phyloP scores from a whole-genome alignment of 2,888 invertebrate genomes.

The Eugnorisma glareosa region DNA sequence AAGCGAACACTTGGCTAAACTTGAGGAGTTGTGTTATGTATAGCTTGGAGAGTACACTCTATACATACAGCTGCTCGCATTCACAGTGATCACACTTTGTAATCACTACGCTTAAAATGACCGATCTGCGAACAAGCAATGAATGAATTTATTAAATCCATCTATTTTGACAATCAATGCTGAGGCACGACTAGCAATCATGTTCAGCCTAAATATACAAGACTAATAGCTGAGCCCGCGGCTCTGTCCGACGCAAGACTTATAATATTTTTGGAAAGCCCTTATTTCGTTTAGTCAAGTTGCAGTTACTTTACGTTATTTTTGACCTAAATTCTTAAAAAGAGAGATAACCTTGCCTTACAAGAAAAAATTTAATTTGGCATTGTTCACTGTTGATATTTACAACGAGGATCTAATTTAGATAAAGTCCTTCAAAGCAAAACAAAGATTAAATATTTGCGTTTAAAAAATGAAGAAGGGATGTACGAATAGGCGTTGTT shows the following conservation, averaged over 20 bases:
- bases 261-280: no score
- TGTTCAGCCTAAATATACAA: slow-evolving; percentile 36
- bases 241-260: not conserved
- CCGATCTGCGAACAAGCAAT: slow-evolving; percentile 23
- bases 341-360: not conserved
- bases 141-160: slow-evolving; percentile 32
- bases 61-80: slow-evolving; percentile 1
- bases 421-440: slow-evolving; percentile 31
- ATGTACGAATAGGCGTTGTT: not conserved
- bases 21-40: not conserved
- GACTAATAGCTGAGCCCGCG: slow-evolving; percentile 17
- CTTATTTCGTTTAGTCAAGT: not conserved
- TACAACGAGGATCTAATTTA: slow-evolving; percentile 25
- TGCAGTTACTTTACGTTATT: not conserved
- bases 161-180: slow-evolving; percentile 39
- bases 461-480: not conserved
- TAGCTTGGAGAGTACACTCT: not conserved
- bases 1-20: not conserved
- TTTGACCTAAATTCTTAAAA: not conserved
- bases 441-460: slow-evolving; percentile 4
- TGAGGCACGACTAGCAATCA: slow-evolving; percentile 12
- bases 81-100: slow-evolving; percentile 27
- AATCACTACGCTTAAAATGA: slow-evolving; percentile 18
- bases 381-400: slow-evolving; percentile 3
- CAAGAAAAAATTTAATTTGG: slow-evolving; percentile 6